A percentile compares a stretch with the other conserved stretches of the same genome.
Evolutionary conservation across 2,888 invertebrate genomes (phyloP).

Genomic region (Lithophane socia): DNA sequence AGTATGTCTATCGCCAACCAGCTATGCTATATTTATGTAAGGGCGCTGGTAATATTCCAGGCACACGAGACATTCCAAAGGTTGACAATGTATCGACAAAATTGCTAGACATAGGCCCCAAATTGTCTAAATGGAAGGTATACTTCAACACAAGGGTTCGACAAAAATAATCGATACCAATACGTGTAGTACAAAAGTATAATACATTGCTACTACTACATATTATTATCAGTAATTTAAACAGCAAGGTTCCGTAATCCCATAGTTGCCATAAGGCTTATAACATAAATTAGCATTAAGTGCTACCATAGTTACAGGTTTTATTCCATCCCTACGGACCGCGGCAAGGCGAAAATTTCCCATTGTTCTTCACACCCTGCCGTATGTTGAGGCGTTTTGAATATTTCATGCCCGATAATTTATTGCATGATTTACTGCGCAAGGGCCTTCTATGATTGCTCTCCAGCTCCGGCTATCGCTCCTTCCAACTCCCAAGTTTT

Average conservation of each 20-base stretch:
- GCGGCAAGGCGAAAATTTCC: slow-evolving; percentile 75
- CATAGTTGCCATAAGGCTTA: slow-evolving; percentile 36
- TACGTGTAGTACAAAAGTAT: not conserved
- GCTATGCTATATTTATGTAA: not conserved
- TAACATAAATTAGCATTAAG: slow-evolving; percentile 62
- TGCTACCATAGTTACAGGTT: slow-evolving; percentile 55
- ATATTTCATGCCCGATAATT: slow-evolving; percentile 88
- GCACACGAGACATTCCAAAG: not conserved
- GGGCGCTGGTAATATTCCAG: not conserved
- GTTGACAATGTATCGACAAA: not conserved
- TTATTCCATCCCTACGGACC: slow-evolving; percentile 69
- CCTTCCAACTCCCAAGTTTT: slow-evolving; percentile 69
- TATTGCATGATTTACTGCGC: slow-evolving; percentile 87
- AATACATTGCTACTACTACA: not conserved
- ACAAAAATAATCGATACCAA: not conserved
- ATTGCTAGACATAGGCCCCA: not conserved
- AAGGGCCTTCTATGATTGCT: slow-evolving; percentile 76
- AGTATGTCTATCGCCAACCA: not conserved
- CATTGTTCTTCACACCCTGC: slow-evolving; percentile 80
- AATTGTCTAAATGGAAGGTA: not conserved
- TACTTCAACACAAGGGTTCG: not conserved
- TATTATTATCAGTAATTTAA: slow-evolving; percentile 15
- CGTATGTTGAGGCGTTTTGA: slow-evolving; percentile 83
- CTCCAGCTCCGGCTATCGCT: slow-evolving; percentile 64
- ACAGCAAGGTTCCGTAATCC: slow-evolving; percentile 4